Evolutionary conservation across 2,888 invertebrate genomes (phyloP).

Genomic region (Campopleginae sp.): DNA sequence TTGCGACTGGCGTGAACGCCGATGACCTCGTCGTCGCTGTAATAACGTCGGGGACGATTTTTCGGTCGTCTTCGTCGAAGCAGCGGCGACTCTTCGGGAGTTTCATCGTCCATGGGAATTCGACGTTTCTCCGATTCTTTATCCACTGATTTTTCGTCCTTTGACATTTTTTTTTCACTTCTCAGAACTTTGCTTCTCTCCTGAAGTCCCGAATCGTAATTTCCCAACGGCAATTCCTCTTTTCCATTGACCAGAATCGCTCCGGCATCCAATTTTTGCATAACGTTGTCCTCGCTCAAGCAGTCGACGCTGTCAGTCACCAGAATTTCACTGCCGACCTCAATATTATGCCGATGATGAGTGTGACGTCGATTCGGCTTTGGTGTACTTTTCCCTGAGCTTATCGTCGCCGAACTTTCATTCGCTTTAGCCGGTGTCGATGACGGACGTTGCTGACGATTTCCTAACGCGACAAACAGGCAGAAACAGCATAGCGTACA

Average conservation of each 20-base stretch:
- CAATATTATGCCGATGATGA: constrained; percentile 76
- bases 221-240: constrained; percentile 88
- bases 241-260: constrained; percentile 87
- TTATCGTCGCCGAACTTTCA: constrained; percentile 42
- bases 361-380: constrained; percentile 57
- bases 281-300: constrained; percentile 81
- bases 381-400: constrained; percentile 32
- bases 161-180: not conserved
- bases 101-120: constrained; percentile 78
- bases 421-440: constrained; percentile 44
- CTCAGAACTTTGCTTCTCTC: constrained; percentile 67
- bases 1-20: constrained; percentile 61
- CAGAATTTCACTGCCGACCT: constrained; percentile 82
- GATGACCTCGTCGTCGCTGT: constrained; percentile 71
- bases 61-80: constrained; percentile 59
- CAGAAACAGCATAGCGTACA: constrained; percentile 54
- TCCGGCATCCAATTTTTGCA: constrained; percentile 85
- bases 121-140: constrained; percentile 63
- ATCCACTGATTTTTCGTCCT: constrained; percentile 26
- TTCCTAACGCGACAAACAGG: constrained; percentile 60
- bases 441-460: constrained; percentile 58
- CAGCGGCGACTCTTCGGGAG: constrained; percentile 58
- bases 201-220: constrained; percentile 81
- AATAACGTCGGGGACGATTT: constrained; percentile 68
- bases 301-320: constrained; percentile 80